Evolutionary conservation across 2,888 invertebrate species (phyloP), one percentile per base, ranked within the genome.

Genomic region (Esperia sulphurella): DNA sequence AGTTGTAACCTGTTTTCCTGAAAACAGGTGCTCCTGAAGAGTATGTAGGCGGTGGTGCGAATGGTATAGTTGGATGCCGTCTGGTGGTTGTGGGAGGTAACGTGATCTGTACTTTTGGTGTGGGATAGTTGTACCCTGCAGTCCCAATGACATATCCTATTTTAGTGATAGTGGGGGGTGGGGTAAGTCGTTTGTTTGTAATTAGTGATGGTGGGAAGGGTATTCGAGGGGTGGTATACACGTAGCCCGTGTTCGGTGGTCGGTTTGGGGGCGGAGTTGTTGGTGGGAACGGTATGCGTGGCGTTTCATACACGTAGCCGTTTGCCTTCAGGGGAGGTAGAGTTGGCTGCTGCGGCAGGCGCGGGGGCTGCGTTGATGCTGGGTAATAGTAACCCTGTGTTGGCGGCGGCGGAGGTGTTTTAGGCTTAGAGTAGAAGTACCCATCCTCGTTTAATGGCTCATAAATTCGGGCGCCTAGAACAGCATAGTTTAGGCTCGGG

Each of bases 381-480:
- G n/a, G n/a, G n/a, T n/a, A n/a, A n/a, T n/a, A n/a, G n/a, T n/a
- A n/a, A n/a, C 35, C 2, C n/a, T 44, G 50, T 6, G 50, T 47
- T 0, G 46, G 50, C 28, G 45, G 50, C 30, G 51, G 86, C 64
- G 87, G 86, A 0, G 84, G 88, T 9, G 80, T 68, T 57, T 76
- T 79, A 14, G 85, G 85, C 51, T 86, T 83, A 10, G 86, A 84
- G 64, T 88, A 90, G 68, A 86, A 87, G 63, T 90, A 90, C 3
- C 89, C 89, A 63, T 89, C 89, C 54, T 89, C 88, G 48, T 89
- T 65, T 0, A 87, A 63, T 39, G 74, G 71, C 0, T 83, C 80
- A 21, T 71, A 70, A 58, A 88, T 86, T 0, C 83, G 83, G 0
- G 69, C 62, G 3, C 88, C 87, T 9, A 83, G 50, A 3, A 88